These are phyloP conservation scores for Gasteruption jaculator DNA, from an alignment of 2,888 invertebrate genomes.

Conservation along the genomic window DNA sequence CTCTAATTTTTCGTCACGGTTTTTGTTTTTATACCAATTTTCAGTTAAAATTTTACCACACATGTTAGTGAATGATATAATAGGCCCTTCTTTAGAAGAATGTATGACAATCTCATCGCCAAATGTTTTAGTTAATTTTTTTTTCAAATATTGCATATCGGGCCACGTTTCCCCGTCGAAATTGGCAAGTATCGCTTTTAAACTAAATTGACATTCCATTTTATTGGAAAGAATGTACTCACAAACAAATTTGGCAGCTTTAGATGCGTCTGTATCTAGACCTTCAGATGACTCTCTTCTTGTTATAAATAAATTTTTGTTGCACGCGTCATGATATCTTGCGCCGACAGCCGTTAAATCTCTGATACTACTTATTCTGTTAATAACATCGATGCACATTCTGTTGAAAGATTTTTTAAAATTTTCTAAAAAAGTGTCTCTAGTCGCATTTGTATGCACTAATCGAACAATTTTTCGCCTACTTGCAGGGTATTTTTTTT, in stretches of 20 bases:
- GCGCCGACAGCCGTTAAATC: too few species aligned
- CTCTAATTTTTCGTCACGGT: constrained; percentile 26
- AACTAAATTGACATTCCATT: constrained; percentile 1
- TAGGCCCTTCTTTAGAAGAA: background rate
- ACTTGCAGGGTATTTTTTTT: too few species aligned
- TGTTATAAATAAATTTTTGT: too few species aligned
- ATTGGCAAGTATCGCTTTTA: background rate
- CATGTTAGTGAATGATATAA: background rate
- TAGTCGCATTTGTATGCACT: too few species aligned
- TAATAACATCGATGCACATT: too few species aligned
- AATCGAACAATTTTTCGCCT: too few species aligned
- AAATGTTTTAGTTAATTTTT: background rate
- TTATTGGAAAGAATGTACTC: background rate
- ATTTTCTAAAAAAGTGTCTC: too few species aligned
- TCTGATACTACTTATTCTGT: too few species aligned
- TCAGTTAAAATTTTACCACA: background rate
- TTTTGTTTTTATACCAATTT: constrained; percentile 33
- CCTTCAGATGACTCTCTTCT: too few species aligned
- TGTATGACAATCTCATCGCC: background rate
- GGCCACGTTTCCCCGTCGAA: background rate
- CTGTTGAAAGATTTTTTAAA: too few species aligned
- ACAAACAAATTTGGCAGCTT: background rate
- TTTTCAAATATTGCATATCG: background rate
- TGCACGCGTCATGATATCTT: too few species aligned
- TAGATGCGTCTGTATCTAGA: background rate